Conservation (phyloP, 2,888 invertebrate species). For the Eristalis tenax region DNA sequence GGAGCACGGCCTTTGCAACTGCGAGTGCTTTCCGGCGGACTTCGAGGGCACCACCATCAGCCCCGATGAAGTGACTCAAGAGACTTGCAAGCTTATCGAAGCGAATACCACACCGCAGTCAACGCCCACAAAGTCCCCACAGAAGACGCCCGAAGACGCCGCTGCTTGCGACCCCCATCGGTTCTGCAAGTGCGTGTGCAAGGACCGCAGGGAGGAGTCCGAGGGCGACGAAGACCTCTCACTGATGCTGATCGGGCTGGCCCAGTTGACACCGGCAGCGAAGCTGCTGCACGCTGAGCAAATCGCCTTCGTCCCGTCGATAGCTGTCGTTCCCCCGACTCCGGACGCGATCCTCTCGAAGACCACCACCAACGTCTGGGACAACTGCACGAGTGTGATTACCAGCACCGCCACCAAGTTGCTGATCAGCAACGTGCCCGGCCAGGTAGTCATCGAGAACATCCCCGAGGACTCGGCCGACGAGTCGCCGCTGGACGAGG, state of each 20-base stretch:
- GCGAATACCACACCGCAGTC: constrained; percentile 75
- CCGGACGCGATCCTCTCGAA: constrained; percentile 83
- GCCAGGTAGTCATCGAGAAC: constrained; percentile 79
- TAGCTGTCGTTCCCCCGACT: constrained; percentile 89
- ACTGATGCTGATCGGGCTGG: constrained; percentile 86
- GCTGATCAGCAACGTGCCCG: constrained; percentile 74
- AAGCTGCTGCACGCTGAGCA: constrained; percentile 82
- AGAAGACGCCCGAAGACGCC: background rate
- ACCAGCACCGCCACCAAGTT: constrained; percentile 75
- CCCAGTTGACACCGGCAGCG: constrained; percentile 82
- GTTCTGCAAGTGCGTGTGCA: constrained; percentile 76
- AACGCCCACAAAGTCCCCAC: background rate
- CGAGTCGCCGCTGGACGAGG: constrained; percentile 88
- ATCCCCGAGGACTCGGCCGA: constrained; percentile 84
- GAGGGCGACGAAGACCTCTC: constrained; percentile 86
- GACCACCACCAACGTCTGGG: constrained; percentile 80
- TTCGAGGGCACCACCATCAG: constrained; percentile 78
- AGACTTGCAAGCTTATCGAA: constrained; percentile 80
- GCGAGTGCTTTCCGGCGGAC: constrained; percentile 80
- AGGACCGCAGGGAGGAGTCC: constrained; percentile 77
- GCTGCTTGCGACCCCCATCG: constrained; percentile 71
- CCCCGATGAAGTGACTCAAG: constrained; percentile 79
- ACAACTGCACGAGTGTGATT: constrained; percentile 74
- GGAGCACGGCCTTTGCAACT: constrained; percentile 77
- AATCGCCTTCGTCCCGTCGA: constrained; percentile 84